A percentile compares a stretch with the other conserved stretches of the same genome.
Evolutionary conservation across 2,888 invertebrate species (phyloP).

Genomic region (Pristionchus maxplancki): DNA sequence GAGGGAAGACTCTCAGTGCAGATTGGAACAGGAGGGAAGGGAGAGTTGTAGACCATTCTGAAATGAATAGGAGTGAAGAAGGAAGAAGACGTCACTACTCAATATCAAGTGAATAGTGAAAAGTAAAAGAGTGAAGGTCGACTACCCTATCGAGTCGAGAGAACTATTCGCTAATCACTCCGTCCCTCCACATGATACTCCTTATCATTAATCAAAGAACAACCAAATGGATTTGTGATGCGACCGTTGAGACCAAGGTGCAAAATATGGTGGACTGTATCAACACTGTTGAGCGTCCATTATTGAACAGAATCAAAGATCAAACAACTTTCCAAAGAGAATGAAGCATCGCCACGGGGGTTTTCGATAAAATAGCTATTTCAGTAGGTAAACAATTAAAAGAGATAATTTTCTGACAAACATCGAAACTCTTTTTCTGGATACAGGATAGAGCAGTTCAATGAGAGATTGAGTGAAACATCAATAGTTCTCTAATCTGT

Average conservation of each 20-base stretch:
- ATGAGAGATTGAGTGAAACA: too few species aligned
- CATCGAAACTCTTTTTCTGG: too few species aligned
- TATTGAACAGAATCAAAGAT: too few species aligned
- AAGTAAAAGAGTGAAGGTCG: not conserved
- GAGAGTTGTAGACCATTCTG: constrained; percentile 27
- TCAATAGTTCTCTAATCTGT: too few species aligned
- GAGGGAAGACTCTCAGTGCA: not conserved
- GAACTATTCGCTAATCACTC: not conserved
- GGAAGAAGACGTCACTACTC: not conserved
- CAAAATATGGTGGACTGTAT: not conserved
- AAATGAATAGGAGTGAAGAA: not conserved
- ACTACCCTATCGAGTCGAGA: not conserved
- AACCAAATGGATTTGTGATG: not conserved
- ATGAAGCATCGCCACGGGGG: too few species aligned
- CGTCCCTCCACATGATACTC: not conserved
- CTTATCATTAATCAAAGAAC: not conserved
- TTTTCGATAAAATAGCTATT: too few species aligned
- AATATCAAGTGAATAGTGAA: not conserved
- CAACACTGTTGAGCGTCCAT: too few species aligned
- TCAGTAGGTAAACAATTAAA: too few species aligned
- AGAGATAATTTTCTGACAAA: too few species aligned
- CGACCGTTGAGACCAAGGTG: not conserved
- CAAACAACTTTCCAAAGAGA: too few species aligned
- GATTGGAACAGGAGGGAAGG: constrained; percentile 23
- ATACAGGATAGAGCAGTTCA: too few species aligned